A percentile compares a stretch with the other conserved stretches of the same genome.
phyloP scores from a whole-genome alignment of 2,113 vertebrate species.

The Cyrtonyx montezumae region DNA sequence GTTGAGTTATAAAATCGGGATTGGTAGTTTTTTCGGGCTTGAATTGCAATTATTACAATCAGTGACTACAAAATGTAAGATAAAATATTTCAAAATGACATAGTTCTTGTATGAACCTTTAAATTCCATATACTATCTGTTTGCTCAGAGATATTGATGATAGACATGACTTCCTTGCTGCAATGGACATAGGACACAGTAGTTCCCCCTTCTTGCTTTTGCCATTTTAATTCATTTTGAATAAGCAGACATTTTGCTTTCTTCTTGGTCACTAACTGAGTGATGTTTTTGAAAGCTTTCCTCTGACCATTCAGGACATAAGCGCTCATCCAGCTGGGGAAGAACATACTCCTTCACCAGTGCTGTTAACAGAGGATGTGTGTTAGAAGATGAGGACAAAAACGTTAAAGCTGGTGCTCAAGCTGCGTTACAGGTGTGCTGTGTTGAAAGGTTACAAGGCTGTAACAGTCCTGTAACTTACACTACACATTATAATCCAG shows the following conservation, averaged over 20 bases:
- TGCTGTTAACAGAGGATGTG: slow-evolving; percentile 91
- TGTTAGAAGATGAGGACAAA: slow-evolving; percentile 87
- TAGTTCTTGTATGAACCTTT: background rate
- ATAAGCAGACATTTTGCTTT: rapidly evolving
- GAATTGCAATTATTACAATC: background rate
- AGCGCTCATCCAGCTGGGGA: slow-evolving; percentile 95
- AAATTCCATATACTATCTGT: background rate
- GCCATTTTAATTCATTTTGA: background rate
- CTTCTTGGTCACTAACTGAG: background rate
- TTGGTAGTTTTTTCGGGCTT: background rate
- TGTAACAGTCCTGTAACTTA: rapidly evolving
- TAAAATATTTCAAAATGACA: background rate
- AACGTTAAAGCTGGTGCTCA: slow-evolving; percentile 91
- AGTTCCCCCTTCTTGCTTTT: background rate
- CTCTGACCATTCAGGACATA: slow-evolving; percentile 85
- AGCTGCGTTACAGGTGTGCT: slow-evolving; percentile 87
- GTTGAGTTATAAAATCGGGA: background rate
- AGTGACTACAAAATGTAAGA: background rate
- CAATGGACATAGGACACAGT: background rate
- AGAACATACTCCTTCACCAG: slow-evolving; percentile 96
- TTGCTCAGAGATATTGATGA: background rate
- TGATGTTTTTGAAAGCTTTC: slow-evolving; percentile 65
- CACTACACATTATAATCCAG: rapidly evolving
- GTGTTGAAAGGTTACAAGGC: background rate
- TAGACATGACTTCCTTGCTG: background rate